Evolutionary conservation across 2,797 vertebrate species (phyloP).

Genomic region (Aselliscus stoliczkanus): DNA sequence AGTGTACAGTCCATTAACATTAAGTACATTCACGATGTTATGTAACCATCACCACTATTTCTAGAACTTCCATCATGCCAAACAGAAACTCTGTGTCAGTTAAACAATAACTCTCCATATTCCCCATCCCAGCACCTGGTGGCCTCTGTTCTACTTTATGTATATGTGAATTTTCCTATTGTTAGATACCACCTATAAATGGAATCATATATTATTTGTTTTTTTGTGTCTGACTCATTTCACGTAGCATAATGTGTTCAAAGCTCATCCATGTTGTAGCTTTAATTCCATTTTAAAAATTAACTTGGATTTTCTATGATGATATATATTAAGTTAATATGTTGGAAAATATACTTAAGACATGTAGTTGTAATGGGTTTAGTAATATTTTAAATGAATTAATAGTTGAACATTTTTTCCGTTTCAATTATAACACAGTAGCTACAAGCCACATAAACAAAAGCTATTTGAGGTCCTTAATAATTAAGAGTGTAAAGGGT

Average conservation of each 20-base stretch:
- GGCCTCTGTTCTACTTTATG: neutral
- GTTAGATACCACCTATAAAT: neutral
- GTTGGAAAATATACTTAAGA: neutral
- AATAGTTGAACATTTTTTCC: neutral
- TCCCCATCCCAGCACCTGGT: neutral
- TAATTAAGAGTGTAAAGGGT: neutral
- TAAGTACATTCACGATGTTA: neutral
- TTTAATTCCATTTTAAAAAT: neutral
- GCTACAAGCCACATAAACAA: neutral
- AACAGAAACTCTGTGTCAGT: neutral
- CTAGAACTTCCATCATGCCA: constrained; percentile 13
- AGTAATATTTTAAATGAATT: neutral
- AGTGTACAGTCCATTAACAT: neutral
- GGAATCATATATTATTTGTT: neutral
- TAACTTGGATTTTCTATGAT: neutral
- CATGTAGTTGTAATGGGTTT: neutral
- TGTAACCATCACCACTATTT: neutral
- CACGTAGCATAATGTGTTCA: neutral
- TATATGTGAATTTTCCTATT: neutral
- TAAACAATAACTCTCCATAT: neutral
- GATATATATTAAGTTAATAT: neutral
- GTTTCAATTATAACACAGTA: constrained; percentile 26
- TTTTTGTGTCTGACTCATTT: neutral
- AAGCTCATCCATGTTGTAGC: neutral
- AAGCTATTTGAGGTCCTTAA: neutral